Base-by-base conservation (phyloP, 2,797 vertebrate genomes). In the Lithobates sylvaticus region DNA sequence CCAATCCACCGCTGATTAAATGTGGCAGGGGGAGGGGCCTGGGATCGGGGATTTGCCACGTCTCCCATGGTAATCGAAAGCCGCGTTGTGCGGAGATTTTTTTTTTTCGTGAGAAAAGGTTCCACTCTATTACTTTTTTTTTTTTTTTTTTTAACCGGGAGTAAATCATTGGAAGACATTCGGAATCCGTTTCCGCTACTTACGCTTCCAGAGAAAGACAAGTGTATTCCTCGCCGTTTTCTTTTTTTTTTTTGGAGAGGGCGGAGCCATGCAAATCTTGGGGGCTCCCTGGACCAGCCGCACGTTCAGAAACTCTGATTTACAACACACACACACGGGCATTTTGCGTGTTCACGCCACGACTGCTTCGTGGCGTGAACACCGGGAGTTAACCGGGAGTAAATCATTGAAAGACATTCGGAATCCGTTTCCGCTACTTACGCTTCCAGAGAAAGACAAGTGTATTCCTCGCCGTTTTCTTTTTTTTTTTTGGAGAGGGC, bases 21-120 rank as follows among this genome's bases (percentile, higher is more conserved):
- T 81, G 73, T 86, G 85, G 13, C 85, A 76, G 78, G 85, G 50
- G 78, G 84, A 67, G 44, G 64, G 70, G 32, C n/a, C 64, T 44
- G 47, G 36, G 2, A 42, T 3, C 36, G 0, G 2, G 69, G 50
- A 54, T 34, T 23, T 58, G 42, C 44, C 26, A 13, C n/a, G 3
- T 29, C 67, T 47, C 67, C 29, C 44, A 50, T 12, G 42, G 73
- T 9, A 54, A n/a, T 44, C 23, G 8, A 54, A 42, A 26, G n/a
- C 32, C 18, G 47, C 21, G 13, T 13, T 15, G n/a, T 44, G 23
- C 26, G 23, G 27, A 10, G 12, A 13, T 13, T 12, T 29, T 8
- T 15, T 26, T 68, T 16, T 34, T 61, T 4, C 13, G 61, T 12
- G 34, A 18, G 58, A 78, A 65, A 36, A 36, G 50, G 12, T n/a